Percentiles rank a stretch among this genome's conserved stretches.
Conservation (phyloP, 1,140 invertebrate genomes). For the Lethrus apterus region DNA sequence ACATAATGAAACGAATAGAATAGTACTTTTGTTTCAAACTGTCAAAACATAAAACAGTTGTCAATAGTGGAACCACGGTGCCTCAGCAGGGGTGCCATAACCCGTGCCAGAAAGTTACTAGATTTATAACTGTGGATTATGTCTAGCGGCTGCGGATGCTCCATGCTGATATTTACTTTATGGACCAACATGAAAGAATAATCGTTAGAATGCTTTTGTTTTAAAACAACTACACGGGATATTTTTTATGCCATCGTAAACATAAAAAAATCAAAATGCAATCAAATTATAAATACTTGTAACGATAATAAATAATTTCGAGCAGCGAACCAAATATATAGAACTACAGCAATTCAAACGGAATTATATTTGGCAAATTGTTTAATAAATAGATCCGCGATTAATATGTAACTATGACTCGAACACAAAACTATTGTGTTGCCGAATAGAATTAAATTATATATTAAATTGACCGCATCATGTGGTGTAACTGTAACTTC, state of each 20-base stretch:
- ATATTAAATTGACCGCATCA: constrained; percentile 6
- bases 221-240: neutral
- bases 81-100: constrained; percentile 25
- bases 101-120: constrained; percentile 25
- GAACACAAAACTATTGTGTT: too few relatives aligned
- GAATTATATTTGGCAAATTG: too few relatives aligned
- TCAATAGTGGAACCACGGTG: constrained; percentile 22
- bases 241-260: too few relatives aligned
- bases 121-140: constrained; percentile 20
- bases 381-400: too few relatives aligned
- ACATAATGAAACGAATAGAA: constrained; percentile 25
- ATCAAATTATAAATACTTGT: too few relatives aligned
- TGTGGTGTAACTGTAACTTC: neutral
- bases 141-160: constrained; percentile 9
- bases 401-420: too few relatives aligned
- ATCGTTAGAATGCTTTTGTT: neutral
- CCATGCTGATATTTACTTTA: constrained; percentile 25
- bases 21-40: constrained; percentile 27
- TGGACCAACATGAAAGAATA: constrained; percentile 16
- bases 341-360: too few relatives aligned
- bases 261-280: too few relatives aligned
- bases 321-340: too few relatives aligned
- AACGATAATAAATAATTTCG: too few relatives aligned
- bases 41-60: constrained; percentile 30
- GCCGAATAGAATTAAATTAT: constrained; percentile 3